phyloP scores from a whole-genome alignment of 2,888 invertebrate species.

The Pachymerium ferrugineum region DNA sequence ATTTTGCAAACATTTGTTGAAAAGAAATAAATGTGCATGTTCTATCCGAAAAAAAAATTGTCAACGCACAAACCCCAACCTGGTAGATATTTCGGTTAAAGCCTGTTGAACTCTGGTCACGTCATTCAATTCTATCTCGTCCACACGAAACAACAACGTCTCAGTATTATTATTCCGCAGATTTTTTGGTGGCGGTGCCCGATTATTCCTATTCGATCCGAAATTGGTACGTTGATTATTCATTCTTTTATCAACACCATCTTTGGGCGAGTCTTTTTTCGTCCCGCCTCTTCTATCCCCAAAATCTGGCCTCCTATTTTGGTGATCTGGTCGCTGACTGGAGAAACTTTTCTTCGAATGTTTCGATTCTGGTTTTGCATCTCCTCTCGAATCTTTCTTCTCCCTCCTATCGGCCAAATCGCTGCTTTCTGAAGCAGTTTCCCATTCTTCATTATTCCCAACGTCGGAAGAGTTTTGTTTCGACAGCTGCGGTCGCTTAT shows the following conservation, averaged over 20 bases:
- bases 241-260: constrained; percentile 2
- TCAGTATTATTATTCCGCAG: constrained; percentile 39
- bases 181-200: constrained; percentile 12
- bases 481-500: constrained; percentile 32
- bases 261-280: constrained; percentile 14
- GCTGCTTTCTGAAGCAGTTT: constrained; percentile 73
- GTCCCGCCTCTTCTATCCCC: constrained; percentile 30
- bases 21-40: not conserved
- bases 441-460: constrained; percentile 57
- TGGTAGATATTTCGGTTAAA: constrained; percentile 42
- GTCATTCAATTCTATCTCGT: constrained; percentile 55
- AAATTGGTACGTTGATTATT: not conserved
- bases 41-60: not conserved
- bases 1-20: not conserved
- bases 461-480: constrained; percentile 35
- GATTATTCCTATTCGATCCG: not conserved
- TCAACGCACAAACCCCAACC: constrained; percentile 35
- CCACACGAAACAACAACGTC: constrained; percentile 51
- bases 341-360: constrained; percentile 47
- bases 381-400: constrained; percentile 33
- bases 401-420: constrained; percentile 47
- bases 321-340: constrained; percentile 47
- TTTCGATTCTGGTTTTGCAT: constrained; percentile 20
- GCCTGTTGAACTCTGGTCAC: constrained; percentile 55
- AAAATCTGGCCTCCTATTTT: constrained; percentile 39